Percentiles rank a stretch among this genome's conserved stretches.
Conservation (phyloP, 37 sponge, comb jelly and placozoan genomes). For the Crambe crambe region DNA sequence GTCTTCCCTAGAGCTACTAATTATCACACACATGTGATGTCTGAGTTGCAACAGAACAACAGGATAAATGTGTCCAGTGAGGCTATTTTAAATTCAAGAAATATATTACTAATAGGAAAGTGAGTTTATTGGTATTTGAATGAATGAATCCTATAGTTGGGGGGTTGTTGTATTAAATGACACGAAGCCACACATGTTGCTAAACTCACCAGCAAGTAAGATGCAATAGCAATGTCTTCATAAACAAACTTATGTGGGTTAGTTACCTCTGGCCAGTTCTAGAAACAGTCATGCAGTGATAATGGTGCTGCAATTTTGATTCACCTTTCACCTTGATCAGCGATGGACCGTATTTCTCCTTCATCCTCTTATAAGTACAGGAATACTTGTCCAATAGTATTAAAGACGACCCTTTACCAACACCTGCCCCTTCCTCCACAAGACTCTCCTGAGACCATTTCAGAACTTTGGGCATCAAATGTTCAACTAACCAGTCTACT, state of each 20-base stretch:
- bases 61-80: no score
- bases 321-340: slow-evolving; percentile 59
- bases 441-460: slow-evolving; percentile 46
- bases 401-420: slow-evolving; percentile 17
- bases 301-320: not conserved
- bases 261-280: slow-evolving; percentile 93
- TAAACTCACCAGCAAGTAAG: slow-evolving; percentile 83
- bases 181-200: not conserved
- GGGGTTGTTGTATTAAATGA: no score
- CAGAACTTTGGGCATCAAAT: slow-evolving; percentile 63
- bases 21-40: no score
- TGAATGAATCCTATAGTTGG: no score
- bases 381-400: slow-evolving; percentile 63
- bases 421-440: not conserved
- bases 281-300: not conserved
- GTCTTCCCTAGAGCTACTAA: no score
- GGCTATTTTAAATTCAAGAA: no score
- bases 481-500: slow-evolving; percentile 52
- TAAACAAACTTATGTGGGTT: slow-evolving; percentile 96
- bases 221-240: slow-evolving; percentile 96
- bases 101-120: no score
- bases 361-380: slow-evolving; percentile 64
- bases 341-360: slow-evolving; percentile 78
- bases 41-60: no score
- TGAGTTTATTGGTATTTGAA: no score